A percentile compares a stretch with the other conserved stretches of the same genome.
phyloP scores from a whole-genome alignment of 2,797 vertebrate species.

The Echeneis naucrates region DNA sequence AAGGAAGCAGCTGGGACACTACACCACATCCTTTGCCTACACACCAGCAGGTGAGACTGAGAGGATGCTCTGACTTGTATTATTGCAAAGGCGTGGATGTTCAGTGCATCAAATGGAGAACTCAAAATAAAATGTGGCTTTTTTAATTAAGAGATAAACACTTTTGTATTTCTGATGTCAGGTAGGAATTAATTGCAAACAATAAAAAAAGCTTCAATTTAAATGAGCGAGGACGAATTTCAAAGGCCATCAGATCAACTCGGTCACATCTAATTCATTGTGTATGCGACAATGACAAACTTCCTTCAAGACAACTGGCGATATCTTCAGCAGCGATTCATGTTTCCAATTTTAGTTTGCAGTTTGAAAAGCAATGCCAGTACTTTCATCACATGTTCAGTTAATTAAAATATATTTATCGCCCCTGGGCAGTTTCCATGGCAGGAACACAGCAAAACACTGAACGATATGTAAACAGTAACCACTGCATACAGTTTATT shows the following conservation, averaged over 20 bases:
- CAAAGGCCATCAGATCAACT: slow-evolving; percentile 4
- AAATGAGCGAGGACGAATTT: slow-evolving; percentile 13
- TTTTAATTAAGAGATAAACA: background rate
- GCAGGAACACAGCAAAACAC: slow-evolving; percentile 26
- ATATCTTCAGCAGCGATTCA: slow-evolving; percentile 52
- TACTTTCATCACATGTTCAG: slow-evolving; percentile 44
- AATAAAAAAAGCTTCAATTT: slow-evolving; percentile 1
- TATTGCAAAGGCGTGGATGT: background rate
- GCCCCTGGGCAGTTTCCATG: slow-evolving; percentile 34
- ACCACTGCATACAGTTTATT: slow-evolving; percentile 36
- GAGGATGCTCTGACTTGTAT: background rate
- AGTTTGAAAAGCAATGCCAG: slow-evolving; percentile 26
- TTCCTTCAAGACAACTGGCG: slow-evolving; percentile 39
- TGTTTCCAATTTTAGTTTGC: slow-evolving; percentile 59
- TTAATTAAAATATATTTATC: slow-evolving; percentile 71
- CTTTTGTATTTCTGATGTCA: slow-evolving; percentile 5
- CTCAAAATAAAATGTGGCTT: slow-evolving; percentile 5
- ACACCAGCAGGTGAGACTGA: slow-evolving; percentile 88
- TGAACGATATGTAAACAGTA: slow-evolving; percentile 38
- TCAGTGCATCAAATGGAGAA: slow-evolving; percentile 11
- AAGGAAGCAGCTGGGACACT: slow-evolving; percentile 96
- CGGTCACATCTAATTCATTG: slow-evolving; percentile 31
- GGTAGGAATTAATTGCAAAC: background rate
- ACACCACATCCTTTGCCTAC: slow-evolving; percentile 96
- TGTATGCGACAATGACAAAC: slow-evolving; percentile 36